These are phyloP conservation scores for Centrocercus urophasianus DNA, from an alignment of 2,113 vertebrate genomes.

Conservation along the genomic window DNA sequence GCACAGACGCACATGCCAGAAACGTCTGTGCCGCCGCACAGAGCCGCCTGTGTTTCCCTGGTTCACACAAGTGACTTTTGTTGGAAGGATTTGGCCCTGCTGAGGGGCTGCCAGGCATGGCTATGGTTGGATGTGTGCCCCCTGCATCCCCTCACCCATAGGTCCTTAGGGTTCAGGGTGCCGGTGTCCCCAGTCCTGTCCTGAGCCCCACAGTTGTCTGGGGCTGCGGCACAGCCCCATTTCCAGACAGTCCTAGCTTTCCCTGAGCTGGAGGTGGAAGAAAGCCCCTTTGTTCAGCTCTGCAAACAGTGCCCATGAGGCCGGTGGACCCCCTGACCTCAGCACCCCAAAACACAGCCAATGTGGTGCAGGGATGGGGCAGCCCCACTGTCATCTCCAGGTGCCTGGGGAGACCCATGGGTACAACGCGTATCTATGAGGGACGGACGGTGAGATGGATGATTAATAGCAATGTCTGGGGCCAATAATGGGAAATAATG, in stretches of 20 bases:
- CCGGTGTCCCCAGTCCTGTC: rapidly evolving
- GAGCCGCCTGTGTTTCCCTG: constrained; percentile 15
- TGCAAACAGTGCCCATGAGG: background rate
- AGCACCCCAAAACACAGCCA: constrained; percentile 7
- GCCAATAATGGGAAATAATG: background rate
- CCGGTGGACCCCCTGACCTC: background rate
- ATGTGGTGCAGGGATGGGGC: background rate
- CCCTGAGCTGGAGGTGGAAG: background rate
- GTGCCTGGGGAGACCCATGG: rapidly evolving
- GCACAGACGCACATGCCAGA: background rate
- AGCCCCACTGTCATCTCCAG: rapidly evolving
- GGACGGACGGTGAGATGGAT: rapidly evolving
- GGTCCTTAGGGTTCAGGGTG: background rate
- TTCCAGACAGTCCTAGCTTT: background rate
- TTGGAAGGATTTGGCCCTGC: background rate
- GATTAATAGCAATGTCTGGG: background rate
- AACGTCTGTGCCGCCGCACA: constrained; percentile 7
- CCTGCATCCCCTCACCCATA: background rate
- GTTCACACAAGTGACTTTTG: background rate
- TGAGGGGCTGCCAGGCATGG: rapidly evolving
- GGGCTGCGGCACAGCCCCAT: background rate
- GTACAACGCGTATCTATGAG: background rate
- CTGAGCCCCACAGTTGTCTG: background rate
- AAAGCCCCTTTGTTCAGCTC: constrained; percentile 68
- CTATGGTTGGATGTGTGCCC: rapidly evolving